Percentiles rank a stretch among this genome's conserved stretches.
Evolutionary conservation across 2,113 vertebrate genomes (phyloP).

Genomic region (Dasyprocta punctata): DNA sequence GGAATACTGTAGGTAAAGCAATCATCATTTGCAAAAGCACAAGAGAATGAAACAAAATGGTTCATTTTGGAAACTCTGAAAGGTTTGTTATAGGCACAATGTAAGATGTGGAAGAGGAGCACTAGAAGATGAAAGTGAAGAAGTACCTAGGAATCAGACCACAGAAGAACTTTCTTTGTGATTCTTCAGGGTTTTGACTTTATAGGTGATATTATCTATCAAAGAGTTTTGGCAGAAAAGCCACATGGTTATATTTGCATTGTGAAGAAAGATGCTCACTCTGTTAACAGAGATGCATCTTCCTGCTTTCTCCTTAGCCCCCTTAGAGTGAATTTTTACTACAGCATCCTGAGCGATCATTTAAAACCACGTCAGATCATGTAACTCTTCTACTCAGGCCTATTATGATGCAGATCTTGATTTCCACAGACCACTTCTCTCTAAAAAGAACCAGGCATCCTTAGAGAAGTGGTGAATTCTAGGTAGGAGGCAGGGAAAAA

Average conservation of each 20-base stretch:
- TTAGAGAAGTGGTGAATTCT: not conserved
- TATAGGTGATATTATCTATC: not conserved
- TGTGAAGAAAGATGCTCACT: not conserved
- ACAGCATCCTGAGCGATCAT: not conserved
- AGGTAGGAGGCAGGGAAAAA: not conserved
- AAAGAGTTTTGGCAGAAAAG: not conserved
- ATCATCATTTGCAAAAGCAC: not conserved
- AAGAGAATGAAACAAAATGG: not conserved
- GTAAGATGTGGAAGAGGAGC: not conserved
- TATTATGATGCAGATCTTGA: not conserved
- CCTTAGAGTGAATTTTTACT: not conserved
- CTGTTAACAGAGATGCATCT: not conserved
- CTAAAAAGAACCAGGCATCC: not conserved
- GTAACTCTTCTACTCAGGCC: not conserved
- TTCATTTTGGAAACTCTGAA: not conserved
- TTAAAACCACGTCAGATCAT: not conserved
- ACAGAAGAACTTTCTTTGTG: not conserved
- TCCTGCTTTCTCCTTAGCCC: not conserved
- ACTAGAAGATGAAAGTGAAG: not conserved
- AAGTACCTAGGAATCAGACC: not conserved
- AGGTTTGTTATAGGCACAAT: not conserved
- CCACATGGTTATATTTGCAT: not conserved
- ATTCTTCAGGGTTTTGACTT: not conserved
- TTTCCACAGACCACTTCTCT: not conserved
- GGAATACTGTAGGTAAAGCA: not conserved